Evolutionary conservation across 2,888 invertebrate species (phyloP), one percentile per base, ranked within the genome.

Genomic region (Ectemnius continuus): DNA sequence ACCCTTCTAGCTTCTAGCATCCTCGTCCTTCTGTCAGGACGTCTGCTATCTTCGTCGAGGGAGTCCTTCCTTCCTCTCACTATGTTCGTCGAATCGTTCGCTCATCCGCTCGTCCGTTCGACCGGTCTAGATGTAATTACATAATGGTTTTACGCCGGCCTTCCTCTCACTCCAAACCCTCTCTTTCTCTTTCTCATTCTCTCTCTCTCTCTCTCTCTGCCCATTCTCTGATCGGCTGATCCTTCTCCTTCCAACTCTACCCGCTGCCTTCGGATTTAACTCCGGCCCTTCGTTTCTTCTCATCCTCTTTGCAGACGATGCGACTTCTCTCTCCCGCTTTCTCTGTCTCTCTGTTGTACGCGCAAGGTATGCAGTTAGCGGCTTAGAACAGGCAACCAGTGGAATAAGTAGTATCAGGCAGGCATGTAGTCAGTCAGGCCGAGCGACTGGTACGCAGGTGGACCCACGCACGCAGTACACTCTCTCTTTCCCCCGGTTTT

Each of bases 61-160:
- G 46, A 23, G 23, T 36, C 26, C 36, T 57, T 36, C 26, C 36
- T 57, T 36, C 28, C 61, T 16, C 57, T 59, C 14, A 14, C 45
- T 13, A 13, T 47, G 65, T 63, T 59, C 48, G 48, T 26, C 26
- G 36, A 36, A 8, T 36, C 57, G 47, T 62, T 4, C 36, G 52
- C 52, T 11, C 61, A 60, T 47, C 61, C 70, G 69, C 68, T 67
- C 78, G 70, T 71, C 75, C 81, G 80, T 78, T 81, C 84, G 82
- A 76, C 83, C 84, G 81, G 85, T 82, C 87, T 84, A 85, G 81
- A 85, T 86, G 86, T 88, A 88, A 88, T 88, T 88, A 87, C 87
- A 83, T 88, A 88, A 88, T 88, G 88, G 84, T 87, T 88, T 88
- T 84, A 88, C 85, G 87, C 73, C 61, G 64, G 69, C 69, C 70